Evolutionary conservation across 2,113 vertebrate genomes (phyloP).

Genomic region (Osmerus mordax): DNA sequence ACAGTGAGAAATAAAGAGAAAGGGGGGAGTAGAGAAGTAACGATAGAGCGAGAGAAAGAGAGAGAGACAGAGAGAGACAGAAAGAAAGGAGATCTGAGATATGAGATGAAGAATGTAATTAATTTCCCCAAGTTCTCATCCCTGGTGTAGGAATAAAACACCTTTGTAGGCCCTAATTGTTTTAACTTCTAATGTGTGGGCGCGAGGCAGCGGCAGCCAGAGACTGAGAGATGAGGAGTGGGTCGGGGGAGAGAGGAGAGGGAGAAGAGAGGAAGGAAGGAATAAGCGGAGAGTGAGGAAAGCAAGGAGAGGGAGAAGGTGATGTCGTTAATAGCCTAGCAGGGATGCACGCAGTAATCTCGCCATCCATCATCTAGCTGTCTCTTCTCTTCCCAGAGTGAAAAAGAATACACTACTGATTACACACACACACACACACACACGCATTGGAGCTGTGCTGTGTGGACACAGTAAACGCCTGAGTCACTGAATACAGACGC

Average conservation of each 20-base stretch:
- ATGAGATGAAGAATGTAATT: conserved; percentile 48
- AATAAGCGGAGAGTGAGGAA: not conserved
- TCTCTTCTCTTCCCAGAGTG: conserved; percentile 3
- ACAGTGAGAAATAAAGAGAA: conserved; percentile 19
- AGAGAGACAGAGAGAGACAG: not conserved
- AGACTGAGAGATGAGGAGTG: conserved; percentile 5
- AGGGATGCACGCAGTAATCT: not conserved
- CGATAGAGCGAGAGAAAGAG: not conserved
- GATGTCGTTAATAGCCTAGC: conserved; percentile 11
- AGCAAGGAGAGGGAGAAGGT: not conserved
- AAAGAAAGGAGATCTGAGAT: conserved; percentile 28
- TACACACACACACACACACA: not conserved
- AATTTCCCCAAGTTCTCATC: conserved; percentile 36
- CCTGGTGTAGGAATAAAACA: conserved; percentile 22
- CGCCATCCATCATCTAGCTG: conserved; percentile 11
- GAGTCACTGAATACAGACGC: not conserved
- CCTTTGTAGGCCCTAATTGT: conserved; percentile 41
- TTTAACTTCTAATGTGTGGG: conserved; percentile 35
- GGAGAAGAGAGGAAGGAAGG: not conserved
- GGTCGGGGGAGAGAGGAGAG: not conserved
- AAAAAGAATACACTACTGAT: conserved; percentile 7
- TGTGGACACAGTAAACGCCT: not conserved
- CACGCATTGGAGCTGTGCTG: no score
- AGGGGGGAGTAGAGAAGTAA: conserved; percentile 4
- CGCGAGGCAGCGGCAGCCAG: not conserved